Conservation (phyloP, 37 sponge, comb jelly and placozoan species). For the Theonella swinhoei region DNA sequence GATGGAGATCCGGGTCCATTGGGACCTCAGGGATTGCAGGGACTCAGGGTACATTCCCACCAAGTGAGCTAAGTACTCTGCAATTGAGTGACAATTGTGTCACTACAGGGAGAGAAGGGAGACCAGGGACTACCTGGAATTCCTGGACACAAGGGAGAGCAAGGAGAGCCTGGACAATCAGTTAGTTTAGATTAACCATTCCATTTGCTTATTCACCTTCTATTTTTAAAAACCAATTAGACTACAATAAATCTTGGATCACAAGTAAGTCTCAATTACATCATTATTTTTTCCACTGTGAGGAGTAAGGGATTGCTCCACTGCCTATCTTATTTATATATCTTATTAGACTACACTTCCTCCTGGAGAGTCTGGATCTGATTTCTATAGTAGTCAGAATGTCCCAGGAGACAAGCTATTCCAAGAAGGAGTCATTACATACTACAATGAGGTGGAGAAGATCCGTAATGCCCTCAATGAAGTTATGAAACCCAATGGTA, state of each 20-base stretch:
- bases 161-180: conserved; percentile 41
- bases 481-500: conserved; percentile 67
- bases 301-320: too few relatives aligned
- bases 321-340: too few relatives aligned
- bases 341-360: background rate
- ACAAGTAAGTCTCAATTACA: background rate
- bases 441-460: conserved; percentile 52
- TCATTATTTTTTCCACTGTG: background rate
- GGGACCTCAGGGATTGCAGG: conserved; percentile 64
- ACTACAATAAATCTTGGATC: background rate
- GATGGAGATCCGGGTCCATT: conserved; percentile 43
- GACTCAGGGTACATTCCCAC: conserved; percentile 42
- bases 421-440: conserved; percentile 71
- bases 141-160: conserved; percentile 61
- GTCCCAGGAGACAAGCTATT: conserved; percentile 47
- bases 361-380: background rate
- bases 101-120: conserved; percentile 55
- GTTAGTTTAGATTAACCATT: conserved; percentile 10
- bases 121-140: conserved; percentile 52
- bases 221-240: background rate
- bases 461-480: conserved; percentile 27
- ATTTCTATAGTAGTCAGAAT: conserved; percentile 61
- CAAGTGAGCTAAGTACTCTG: background rate
- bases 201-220: background rate
- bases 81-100: background rate